Base-by-base conservation (phyloP, 2,797 vertebrate genomes). In the Sitta carolinensis region DNA sequence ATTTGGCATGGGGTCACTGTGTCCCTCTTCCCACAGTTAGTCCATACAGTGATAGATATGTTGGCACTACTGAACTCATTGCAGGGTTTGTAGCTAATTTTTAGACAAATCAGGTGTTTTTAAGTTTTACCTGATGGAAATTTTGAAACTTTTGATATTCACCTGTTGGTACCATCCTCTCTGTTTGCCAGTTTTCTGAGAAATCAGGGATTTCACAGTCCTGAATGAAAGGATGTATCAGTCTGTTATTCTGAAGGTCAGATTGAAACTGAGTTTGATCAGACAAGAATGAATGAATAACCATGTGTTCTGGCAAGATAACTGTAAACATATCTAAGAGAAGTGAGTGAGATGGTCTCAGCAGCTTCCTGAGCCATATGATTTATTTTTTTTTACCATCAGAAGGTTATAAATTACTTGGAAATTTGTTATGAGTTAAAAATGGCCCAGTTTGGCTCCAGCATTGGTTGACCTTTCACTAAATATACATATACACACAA, bases 261-360 rank as follows among this genome's bases (percentile, higher is more conserved):
- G 92, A 93, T 79, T 81, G 91, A 50, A 81, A 76, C 51, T 9
- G 82, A 38, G 70, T 94, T 95, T 88, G 82, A 94, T 96, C 94
- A 96, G 92, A 97, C 94, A 96, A 95, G 89, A 66, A 67, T 36
- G 89, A 76, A 74, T 50, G 76, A 91, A 88, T 76, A 93, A 67
- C 94, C 83, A 11, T 84, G 38, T 95, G 92, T 74, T 93, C 91
- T 70, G 70, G 38, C 30, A 84, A 96, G 94, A 97, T 97, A 96
- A 91, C 73, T 88, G 69, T 90, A 95, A 95, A 95, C 62, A 69
- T 63, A 63, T 54, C 59, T 50, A 42, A 76, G 34, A 67, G 74
- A 81, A 95, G 57, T 40, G 34, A 70, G 38, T 47, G 10, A 40
- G 48, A 84, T 79, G 62, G 59, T 81, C 52, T 70, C 63, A 88